Base-by-base conservation (phyloP, 1,140 invertebrate genomes). In the Meteorus sp. region DNA sequence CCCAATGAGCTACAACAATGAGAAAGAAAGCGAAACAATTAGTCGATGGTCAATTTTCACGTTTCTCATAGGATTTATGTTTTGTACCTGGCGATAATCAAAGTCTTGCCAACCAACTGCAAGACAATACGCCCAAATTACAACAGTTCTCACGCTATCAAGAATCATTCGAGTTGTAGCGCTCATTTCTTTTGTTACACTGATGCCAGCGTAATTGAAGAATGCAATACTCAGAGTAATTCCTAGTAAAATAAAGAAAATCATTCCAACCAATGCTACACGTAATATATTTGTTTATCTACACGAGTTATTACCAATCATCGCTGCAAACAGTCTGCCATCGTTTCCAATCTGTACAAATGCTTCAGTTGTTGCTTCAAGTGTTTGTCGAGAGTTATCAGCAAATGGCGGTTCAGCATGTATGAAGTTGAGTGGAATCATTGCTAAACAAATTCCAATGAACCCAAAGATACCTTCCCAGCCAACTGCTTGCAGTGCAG, bases 171-270 rank as follows among this genome's bases (percentile, higher is more conserved):
- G 84, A 1, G 94, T 95, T 0, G 93, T 96, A 9, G 94, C 93
- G 39, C 89, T 93, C 60, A 94, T 85, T 77, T 96, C 92, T 81
- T 97, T 97, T 0, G 95, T 95, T n/a, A 99, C 91, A 71, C 89
- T 93, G 19, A 98, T 89, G 17, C 95, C 95, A 71, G 94, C 89
- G 80, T 95, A 98, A 76, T 98, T 98, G 81, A 97, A 98, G 73
- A 98, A 95, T 1, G 95, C 94, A 66, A 97, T 97, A 53, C 93
- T 96, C 3, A 96, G 69, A 9, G 91, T 85, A n/a, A 92, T 95
- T 60, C 91, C 91, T 86, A 77, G 31, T 19, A 70, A 85, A 66
- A 60, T 17, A 44, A 27, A 60, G 27, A 17, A 35, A 44, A 31
- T 56, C 53, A 23, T 9, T 20, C 5, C 9, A 41, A n/a, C 1